Evolutionary conservation across 1,140 invertebrate genomes (phyloP).

Genomic region (Propsilocerus akamusi): DNA sequence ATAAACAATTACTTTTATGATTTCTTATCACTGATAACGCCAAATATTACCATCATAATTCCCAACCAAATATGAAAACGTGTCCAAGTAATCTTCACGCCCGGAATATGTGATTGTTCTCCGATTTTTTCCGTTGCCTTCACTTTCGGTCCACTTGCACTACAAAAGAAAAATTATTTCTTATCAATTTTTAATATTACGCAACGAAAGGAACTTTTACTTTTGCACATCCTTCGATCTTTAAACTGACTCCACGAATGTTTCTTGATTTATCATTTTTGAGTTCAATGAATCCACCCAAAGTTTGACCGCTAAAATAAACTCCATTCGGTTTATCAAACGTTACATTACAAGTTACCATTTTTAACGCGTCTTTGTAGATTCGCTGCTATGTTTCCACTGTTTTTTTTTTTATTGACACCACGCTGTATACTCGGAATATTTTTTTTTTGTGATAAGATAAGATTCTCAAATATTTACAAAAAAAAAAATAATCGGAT

Average conservation of each 20-base stretch:
- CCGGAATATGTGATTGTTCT: slow-evolving; percentile 33
- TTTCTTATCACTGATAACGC: neutral
- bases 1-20: slow-evolving; percentile 16
- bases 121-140: slow-evolving; percentile 28
- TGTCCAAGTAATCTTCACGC: slow-evolving; percentile 47
- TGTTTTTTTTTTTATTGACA: too few species aligned
- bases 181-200: slow-evolving; percentile 42
- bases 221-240: slow-evolving; percentile 21
- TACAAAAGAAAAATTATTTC: slow-evolving; percentile 39
- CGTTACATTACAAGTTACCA: slow-evolving; percentile 24
- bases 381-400: too few species aligned
- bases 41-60: slow-evolving; percentile 29
- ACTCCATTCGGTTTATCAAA: slow-evolving; percentile 26
- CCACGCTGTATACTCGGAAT: too few species aligned
- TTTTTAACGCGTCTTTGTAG: too few species aligned
- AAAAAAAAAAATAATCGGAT: too few species aligned
- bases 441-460: too few species aligned
- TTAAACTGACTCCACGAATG: slow-evolving; percentile 16
- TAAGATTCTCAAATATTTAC: too few species aligned
- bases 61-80: slow-evolving; percentile 40
- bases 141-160: slow-evolving; percentile 26
- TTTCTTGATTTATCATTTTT: slow-evolving; percentile 28
- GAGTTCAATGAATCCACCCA: slow-evolving; percentile 28
- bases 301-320: slow-evolving; percentile 30
- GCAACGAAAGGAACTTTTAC: slow-evolving; percentile 29